A percentile compares a stretch with the other conserved stretches of the same genome.
Conservation (phyloP, 2,888 invertebrate species). For the Prosapia bicincta region DNA sequence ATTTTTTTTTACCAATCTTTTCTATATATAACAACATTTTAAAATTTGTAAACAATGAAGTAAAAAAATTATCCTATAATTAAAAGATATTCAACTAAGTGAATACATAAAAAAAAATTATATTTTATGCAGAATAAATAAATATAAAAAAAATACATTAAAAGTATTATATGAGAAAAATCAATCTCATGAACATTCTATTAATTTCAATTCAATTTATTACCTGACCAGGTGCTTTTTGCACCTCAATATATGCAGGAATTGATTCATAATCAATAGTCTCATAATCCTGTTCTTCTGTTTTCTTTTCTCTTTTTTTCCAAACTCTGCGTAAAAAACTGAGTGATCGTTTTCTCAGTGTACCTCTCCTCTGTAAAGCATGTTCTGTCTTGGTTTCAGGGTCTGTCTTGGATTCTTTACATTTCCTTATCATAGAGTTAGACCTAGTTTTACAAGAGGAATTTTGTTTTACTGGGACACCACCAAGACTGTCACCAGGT, state of each 20-base stretch:
- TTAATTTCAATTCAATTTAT: too few relatives aligned
- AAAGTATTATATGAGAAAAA: too few relatives aligned
- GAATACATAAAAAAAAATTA: too few relatives aligned
- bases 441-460: constrained; percentile 39
- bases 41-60: too few relatives aligned
- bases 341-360: constrained; percentile 33
- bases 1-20: too few relatives aligned
- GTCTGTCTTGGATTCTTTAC: constrained; percentile 20
- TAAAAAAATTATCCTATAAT: too few relatives aligned
- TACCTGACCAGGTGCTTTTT: constrained; percentile 33
- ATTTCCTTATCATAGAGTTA: constrained; percentile 36
- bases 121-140: too few relatives aligned
- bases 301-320: constrained; percentile 35
- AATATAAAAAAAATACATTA: too few relatives aligned
- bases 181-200: too few relatives aligned
- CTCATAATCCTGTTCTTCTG: constrained; percentile 25
- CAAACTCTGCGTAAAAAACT: constrained; percentile 36
- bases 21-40: too few relatives aligned
- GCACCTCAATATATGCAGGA: constrained; percentile 28
- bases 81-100: too few relatives aligned
- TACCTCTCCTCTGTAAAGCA: constrained; percentile 14
- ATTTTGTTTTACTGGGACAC: not conserved
- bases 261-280: constrained; percentile 26
- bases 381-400: constrained; percentile 15
- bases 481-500: not conserved